Base-by-base conservation (phyloP, 2,797 vertebrate species). In the Ctenopoma kingsleyae region DNA sequence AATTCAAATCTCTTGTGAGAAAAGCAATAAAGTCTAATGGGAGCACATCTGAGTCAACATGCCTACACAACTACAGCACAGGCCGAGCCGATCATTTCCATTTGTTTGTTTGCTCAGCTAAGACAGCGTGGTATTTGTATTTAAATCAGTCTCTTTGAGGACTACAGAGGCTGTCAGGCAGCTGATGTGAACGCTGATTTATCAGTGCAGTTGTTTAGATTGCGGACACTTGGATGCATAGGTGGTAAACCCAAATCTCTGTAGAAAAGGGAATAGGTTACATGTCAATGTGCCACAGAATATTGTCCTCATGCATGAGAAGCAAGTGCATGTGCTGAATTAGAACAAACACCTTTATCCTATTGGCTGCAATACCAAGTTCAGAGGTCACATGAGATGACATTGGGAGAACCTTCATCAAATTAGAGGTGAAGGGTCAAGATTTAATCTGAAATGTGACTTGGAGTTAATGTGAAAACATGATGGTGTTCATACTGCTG, bases 21-120 rank as follows among this genome's bases (percentile, higher is more conserved):
- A 84, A 87, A 89, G 89, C 86, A 89, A 91, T 92, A 92, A 92
- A 91, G 69, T 65, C 73, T 78, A 74, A 83, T 66, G 67, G 59
- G 47, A 73, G 51, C 78, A 80, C 86, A 88, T 89, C 83, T 89
- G 86, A 82, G 86, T 86, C 77, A 87, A 90, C 85, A 74, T 62
- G 80, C 54, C 46, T 30, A 54, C 71, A 72, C 55, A 80, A 85
- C 75, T 72, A 80, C 83, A 52, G 40, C 67, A 59, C 76, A 72
- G 76, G 53, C 68, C 64, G 2, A 30, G 35, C 68, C 35, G 67
- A 71, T 61, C 68, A 44, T 69, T 69, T 53, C 74, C 79, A 78
- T 80, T 59, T n/a, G 12, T 83, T 69, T 88, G 85, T 91, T 92
- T 91, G 84, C 85, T 80, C 87, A 89, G 87, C 81, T 86, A 87